Percentiles rank a stretch among this genome's conserved stretches.
phyloP scores from a whole-genome alignment of 1,140 invertebrate species.

The Eueides isabella region DNA sequence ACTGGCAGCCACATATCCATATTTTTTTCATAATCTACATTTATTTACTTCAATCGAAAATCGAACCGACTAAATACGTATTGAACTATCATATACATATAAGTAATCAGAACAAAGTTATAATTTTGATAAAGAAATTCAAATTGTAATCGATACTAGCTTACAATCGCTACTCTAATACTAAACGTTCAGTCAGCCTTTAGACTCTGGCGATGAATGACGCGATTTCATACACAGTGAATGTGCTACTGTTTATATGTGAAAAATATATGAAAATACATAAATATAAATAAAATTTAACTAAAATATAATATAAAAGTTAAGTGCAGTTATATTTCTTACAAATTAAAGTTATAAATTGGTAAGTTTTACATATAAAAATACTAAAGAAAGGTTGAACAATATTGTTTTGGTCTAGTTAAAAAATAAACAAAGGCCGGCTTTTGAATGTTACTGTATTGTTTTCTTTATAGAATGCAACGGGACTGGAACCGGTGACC shows the following conservation, averaged over 20 bases:
- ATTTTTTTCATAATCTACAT: too few relatives aligned
- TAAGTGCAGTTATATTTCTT: not conserved
- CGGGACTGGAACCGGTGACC: not conserved
- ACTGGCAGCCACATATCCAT: too few relatives aligned
- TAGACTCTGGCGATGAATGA: not conserved
- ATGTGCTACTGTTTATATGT: too few relatives aligned
- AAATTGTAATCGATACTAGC: not conserved
- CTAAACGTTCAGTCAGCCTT: conserved; percentile 4
- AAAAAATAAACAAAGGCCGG: conserved; percentile 9
- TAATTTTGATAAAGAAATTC: not conserved
- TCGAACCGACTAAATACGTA: too few relatives aligned
- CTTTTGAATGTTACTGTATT: not conserved
- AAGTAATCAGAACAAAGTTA: not conserved
- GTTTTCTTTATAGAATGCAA: not conserved
- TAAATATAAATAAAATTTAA: not conserved
- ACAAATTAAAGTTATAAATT: not conserved
- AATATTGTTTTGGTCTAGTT: not conserved
- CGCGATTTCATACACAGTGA: not conserved
- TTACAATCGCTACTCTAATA: not conserved
- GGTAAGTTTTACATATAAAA: not conserved
- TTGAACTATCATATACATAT: too few relatives aligned
- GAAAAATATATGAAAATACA: not conserved
- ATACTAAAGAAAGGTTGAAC: too few relatives aligned
- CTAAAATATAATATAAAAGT: not conserved
- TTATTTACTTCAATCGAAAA: too few relatives aligned